phyloP scores from a whole-genome alignment of 1,140 invertebrate genomes.

The Leptonema lineaticorne region DNA sequence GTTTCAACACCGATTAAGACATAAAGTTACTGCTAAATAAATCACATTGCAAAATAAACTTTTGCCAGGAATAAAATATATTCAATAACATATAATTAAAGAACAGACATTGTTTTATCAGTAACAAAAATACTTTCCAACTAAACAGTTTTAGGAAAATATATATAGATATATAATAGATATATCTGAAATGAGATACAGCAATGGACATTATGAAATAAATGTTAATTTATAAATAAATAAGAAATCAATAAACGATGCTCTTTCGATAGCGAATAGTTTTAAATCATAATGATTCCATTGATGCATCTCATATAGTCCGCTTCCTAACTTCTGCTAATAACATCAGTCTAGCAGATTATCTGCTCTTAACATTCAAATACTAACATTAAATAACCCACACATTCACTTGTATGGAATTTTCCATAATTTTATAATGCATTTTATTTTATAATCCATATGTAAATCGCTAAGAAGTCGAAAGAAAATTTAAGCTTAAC shows the following conservation, averaged over 20 bases:
- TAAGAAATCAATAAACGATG: neutral
- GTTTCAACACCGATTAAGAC: slow-evolving; percentile 61
- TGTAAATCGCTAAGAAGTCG: slow-evolving; percentile 55
- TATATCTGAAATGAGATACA: slow-evolving; percentile 44
- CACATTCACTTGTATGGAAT: slow-evolving; percentile 16
- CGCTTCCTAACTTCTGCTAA: slow-evolving; percentile 16
- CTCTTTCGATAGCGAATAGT: neutral
- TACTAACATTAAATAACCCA: slow-evolving; percentile 25
- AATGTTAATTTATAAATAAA: slow-evolving; percentile 1
- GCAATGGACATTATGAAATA: slow-evolving; percentile 47
- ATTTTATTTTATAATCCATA: slow-evolving; percentile 45
- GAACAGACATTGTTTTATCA: slow-evolving; percentile 57
- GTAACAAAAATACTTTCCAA: slow-evolving; percentile 39
- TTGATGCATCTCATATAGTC: slow-evolving; percentile 4
- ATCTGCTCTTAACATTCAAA: slow-evolving; percentile 24
- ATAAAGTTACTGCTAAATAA: slow-evolving; percentile 72
- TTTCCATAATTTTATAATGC: neutral
- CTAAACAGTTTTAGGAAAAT: slow-evolving; percentile 39
- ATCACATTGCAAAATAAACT: slow-evolving; percentile 76
- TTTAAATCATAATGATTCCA: slow-evolving; percentile 1
- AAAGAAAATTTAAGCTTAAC: slow-evolving; percentile 57
- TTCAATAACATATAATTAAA: slow-evolving; percentile 72
- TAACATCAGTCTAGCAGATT: slow-evolving; percentile 23
- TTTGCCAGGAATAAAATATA: slow-evolving; percentile 78
- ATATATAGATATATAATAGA: too few relatives aligned